A percentile compares a stretch with the other conserved stretches of the same genome.
These are phyloP conservation scores for Mareca strepera DNA, from an alignment of 2,797 vertebrate species.

Conservation along the genomic window DNA sequence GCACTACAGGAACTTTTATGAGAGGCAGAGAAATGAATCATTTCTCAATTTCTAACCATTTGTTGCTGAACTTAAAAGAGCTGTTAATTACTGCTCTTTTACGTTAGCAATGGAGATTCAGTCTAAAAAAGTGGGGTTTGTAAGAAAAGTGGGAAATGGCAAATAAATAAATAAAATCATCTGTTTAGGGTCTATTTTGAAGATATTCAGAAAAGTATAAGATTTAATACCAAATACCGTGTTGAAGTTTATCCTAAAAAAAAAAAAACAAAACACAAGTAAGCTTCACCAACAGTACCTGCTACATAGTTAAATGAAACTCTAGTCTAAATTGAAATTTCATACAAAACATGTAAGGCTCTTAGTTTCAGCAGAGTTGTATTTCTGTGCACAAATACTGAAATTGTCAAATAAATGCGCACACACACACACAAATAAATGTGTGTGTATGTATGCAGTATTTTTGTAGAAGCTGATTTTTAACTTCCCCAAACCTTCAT, in stretches of 20 bases:
- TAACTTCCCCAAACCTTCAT: neutral
- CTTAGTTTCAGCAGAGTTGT: neutral
- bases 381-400: neutral
- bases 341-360: neutral
- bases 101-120: neutral
- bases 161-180: neutral
- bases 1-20: neutral
- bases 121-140: neutral
- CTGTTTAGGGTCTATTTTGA: neutral
- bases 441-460: neutral
- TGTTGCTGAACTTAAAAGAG: conserved; percentile 1
- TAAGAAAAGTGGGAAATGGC: neutral
- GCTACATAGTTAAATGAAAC: neutral
- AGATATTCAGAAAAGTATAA: neutral
- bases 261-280: no score
- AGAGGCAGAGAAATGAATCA: neutral
- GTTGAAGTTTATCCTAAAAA: neutral
- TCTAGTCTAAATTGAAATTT: neutral
- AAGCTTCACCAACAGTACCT: neutral
- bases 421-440: fast-evolving
- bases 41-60: conserved; percentile 11
- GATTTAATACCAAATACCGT: neutral
- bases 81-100: conserved; percentile 16
- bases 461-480: neutral
- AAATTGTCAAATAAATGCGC: neutral